These are phyloP conservation scores for Choloepus hoffmanni DNA, from an alignment of 2,113 vertebrate genomes.

Conservation along the genomic window DNA sequence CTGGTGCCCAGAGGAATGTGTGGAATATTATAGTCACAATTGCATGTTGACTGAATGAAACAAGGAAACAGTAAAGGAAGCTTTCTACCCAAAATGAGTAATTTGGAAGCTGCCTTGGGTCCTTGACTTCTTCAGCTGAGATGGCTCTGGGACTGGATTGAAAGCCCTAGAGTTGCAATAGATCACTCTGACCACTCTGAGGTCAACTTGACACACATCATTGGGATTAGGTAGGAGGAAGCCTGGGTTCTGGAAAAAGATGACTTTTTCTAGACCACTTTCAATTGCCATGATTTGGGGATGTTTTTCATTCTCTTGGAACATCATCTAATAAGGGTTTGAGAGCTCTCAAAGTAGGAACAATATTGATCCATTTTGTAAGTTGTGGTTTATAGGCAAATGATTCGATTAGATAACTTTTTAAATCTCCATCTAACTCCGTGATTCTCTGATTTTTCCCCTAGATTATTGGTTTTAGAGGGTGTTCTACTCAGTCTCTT, in stretches of 20 bases:
- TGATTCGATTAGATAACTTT: not conserved
- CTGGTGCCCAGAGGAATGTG: not conserved
- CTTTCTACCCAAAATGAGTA: not conserved
- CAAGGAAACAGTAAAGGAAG: not conserved
- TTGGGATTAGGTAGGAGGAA: not conserved
- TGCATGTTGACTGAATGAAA: not conserved
- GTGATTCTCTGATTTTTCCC: not conserved
- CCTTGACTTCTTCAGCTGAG: not conserved
- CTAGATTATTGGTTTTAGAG: conserved; percentile 27
- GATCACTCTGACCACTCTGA: not conserved
- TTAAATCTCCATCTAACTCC: not conserved
- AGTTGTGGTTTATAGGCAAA: not conserved
- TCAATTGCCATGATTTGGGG: not conserved
- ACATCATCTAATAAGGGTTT: not conserved
- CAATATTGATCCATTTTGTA: not conserved
- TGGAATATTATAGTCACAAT: not conserved
- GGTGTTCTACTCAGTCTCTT: not conserved
- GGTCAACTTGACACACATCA: not conserved
- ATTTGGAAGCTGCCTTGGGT: not conserved
- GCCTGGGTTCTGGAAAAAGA: not conserved
- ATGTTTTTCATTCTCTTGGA: not conserved
- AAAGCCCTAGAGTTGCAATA: not conserved
- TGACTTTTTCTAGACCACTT: not conserved
- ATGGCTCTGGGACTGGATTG: not conserved
- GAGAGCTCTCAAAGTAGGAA: not conserved